phyloP scores from a whole-genome alignment of 2,797 vertebrate species.

The Centropyge bicolor region DNA sequence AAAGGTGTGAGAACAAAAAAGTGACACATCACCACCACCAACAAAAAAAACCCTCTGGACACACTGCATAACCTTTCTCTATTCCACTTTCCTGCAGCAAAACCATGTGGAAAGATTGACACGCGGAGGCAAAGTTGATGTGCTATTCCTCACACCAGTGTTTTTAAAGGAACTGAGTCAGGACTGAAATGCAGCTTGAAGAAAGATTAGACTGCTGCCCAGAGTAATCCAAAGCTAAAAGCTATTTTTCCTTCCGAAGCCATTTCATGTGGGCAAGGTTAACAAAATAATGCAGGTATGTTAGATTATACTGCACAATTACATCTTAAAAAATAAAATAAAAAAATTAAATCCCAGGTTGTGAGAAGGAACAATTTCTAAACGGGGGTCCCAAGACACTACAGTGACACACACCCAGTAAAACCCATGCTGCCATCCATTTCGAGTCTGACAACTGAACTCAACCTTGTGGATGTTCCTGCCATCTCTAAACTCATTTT shows the following conservation, averaged over 20 bases:
- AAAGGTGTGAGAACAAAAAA: slow-evolving; percentile 34
- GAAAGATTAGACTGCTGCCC: slow-evolving; percentile 23
- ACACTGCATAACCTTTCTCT: slow-evolving; percentile 6
- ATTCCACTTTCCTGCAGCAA: slow-evolving; percentile 29
- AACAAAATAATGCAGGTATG: slow-evolving; percentile 33
- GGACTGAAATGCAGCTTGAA: slow-evolving; percentile 29
- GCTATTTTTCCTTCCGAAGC: slow-evolving; percentile 27
- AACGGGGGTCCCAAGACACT: slow-evolving; percentile 35
- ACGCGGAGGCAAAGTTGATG: slow-evolving; percentile 16
- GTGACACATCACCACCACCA: slow-evolving; percentile 14
- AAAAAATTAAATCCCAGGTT: slow-evolving; percentile 10
- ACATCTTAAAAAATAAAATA: background rate
- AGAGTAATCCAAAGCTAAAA: slow-evolving; percentile 41
- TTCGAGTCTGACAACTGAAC: slow-evolving; percentile 49
- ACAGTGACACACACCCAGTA: background rate
- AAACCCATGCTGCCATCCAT: slow-evolving; percentile 51
- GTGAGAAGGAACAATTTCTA: slow-evolving; percentile 33
- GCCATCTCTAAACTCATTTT: slow-evolving; percentile 56
- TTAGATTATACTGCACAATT: slow-evolving; percentile 15
- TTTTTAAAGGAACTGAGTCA: slow-evolving; percentile 36
- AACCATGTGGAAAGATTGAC: slow-evolving; percentile 43
- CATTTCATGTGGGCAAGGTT: slow-evolving; percentile 28
- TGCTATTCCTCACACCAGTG: slow-evolving; percentile 19
- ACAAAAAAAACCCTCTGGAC: slow-evolving; percentile 11
- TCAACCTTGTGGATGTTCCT: slow-evolving; percentile 38